Evolutionary conservation across 2,797 vertebrate species (phyloP).

Genomic region (Xerus rutilus): DNA sequence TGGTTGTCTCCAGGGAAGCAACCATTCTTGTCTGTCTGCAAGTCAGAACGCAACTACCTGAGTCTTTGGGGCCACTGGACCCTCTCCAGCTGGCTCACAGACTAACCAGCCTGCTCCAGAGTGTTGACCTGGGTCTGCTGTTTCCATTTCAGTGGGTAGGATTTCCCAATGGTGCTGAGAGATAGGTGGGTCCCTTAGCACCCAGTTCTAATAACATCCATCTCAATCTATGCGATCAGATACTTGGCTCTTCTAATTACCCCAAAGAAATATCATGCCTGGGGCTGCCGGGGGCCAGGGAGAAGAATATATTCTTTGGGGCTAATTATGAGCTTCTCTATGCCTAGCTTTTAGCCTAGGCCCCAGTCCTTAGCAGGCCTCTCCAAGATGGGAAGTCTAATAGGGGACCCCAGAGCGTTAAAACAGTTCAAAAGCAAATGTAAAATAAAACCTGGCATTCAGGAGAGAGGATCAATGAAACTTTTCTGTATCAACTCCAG

Average conservation of each 20-base stretch:
- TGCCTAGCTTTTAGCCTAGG: not conserved
- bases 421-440: no score
- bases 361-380: not conserved
- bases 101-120: not conserved
- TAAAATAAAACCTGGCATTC: no score
- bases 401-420: not conserved
- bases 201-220: not conserved
- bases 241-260: not conserved
- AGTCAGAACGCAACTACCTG: not conserved
- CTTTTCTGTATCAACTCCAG: no score
- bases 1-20: not conserved
- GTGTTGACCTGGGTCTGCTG: not conserved
- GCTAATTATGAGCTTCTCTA: not conserved
- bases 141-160: not conserved
- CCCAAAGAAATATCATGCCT: not conserved
- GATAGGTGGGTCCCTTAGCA: not conserved
- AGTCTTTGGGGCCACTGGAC: not conserved
- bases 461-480: no score
- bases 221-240: not conserved
- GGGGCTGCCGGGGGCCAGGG: not conserved
- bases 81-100: conserved; percentile 30
- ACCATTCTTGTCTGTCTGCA: not conserved
- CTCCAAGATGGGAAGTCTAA: not conserved
- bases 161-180: conserved; percentile 18
- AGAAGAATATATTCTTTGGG: not conserved